Conservation (phyloP, 2,797 vertebrate species). For the Numenius phaeopus region DNA sequence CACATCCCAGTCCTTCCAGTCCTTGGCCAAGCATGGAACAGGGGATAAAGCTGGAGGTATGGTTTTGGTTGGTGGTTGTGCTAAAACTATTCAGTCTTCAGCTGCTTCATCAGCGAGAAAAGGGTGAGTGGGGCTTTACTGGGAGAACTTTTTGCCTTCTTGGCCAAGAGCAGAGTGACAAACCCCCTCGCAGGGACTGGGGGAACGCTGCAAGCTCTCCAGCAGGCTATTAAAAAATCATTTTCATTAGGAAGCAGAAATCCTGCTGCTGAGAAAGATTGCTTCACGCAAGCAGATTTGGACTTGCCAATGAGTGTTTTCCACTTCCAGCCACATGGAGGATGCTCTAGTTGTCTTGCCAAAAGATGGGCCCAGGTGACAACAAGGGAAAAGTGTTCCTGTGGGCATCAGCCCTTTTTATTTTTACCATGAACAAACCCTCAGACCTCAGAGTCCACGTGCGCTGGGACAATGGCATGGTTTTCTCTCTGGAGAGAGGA, state of each 20-base stretch:
- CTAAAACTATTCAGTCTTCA: neutral
- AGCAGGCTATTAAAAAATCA: neutral
- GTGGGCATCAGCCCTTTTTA: neutral
- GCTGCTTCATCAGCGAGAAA: neutral
- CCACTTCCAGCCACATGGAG: neutral
- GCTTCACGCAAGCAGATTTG: neutral
- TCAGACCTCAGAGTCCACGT: neutral
- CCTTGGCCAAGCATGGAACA: neutral
- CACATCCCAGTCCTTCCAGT: neutral
- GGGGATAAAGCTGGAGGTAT: neutral
- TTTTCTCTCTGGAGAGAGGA: neutral
- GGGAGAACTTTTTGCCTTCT: neutral
- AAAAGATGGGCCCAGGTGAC: neutral
- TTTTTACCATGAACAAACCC: neutral
- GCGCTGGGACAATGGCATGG: neutral
- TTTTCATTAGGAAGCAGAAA: constrained; percentile 9
- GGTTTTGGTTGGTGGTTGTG: neutral
- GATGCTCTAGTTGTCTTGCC: neutral
- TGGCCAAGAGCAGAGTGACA: neutral
- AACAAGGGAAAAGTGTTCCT: neutral
- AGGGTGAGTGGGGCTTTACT: neutral
- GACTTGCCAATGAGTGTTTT: neutral
- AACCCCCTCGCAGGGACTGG: rapidly evolving
- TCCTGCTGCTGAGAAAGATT: neutral
- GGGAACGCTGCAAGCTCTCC: neutral